Evolutionary conservation across 2,797 vertebrate genomes (phyloP).

Genomic region (Spheniscus humboldti): DNA sequence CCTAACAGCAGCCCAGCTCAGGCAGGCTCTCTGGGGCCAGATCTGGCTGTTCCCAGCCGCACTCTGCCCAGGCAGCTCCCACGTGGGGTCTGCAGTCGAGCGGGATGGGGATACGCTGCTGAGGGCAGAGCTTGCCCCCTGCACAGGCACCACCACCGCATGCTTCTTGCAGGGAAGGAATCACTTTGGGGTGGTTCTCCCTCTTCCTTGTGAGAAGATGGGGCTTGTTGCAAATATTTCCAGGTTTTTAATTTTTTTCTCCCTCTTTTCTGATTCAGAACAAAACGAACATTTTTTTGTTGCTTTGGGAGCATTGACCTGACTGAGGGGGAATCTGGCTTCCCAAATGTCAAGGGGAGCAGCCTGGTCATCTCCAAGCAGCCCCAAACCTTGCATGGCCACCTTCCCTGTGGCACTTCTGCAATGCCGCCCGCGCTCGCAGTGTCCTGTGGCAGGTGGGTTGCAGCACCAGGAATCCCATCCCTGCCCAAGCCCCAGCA

Average conservation of each 20-base stretch:
- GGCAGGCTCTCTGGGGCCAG: not conserved
- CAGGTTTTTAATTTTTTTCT: not conserved
- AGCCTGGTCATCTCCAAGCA: not conserved
- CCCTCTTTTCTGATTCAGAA: not conserved
- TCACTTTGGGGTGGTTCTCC: not conserved
- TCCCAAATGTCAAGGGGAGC: not conserved
- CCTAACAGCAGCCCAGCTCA: not conserved
- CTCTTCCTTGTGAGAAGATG: not conserved
- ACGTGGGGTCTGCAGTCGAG: not conserved
- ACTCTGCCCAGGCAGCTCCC: not conserved
- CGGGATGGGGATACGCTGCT: rapidly evolving
- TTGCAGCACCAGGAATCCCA: not conserved
- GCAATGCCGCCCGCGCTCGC: rapidly evolving
- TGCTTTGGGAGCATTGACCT: not conserved
- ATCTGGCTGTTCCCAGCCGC: not conserved
- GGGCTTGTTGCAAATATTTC: not conserved
- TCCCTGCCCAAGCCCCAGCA: not conserved
- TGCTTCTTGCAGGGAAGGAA: not conserved
- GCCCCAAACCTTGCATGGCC: not conserved
- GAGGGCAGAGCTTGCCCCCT: not conserved
- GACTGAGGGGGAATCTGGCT: not conserved
- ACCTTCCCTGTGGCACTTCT: not conserved
- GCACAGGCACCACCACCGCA: not conserved
- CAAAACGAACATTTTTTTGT: not conserved
- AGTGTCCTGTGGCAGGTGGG: not conserved